These are phyloP conservation scores for Anthoscopus minutus DNA, from an alignment of 2,113 vertebrate species.

Conservation along the genomic window DNA sequence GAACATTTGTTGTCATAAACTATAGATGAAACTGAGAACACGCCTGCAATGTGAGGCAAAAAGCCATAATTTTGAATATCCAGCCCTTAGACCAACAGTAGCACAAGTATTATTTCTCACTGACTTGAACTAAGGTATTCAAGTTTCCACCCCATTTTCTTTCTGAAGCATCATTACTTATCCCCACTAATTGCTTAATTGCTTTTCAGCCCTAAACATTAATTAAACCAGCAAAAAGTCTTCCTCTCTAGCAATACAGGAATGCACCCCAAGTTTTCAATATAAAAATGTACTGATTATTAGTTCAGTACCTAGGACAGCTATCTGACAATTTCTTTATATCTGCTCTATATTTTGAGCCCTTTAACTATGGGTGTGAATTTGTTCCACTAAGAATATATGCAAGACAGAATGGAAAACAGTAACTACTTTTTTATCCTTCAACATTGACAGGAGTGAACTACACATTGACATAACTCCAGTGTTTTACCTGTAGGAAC, in stretches of 20 bases:
- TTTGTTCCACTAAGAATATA: constrained; percentile 46
- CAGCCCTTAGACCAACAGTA: not conserved
- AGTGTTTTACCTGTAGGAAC: constrained; percentile 70
- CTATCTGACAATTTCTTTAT: not conserved
- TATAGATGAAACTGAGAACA: not conserved
- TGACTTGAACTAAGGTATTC: not conserved
- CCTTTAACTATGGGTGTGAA: not conserved
- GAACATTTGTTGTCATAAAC: not conserved
- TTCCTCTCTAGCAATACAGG: not conserved
- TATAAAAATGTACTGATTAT: not conserved
- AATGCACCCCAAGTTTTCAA: not conserved
- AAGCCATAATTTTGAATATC: not conserved
- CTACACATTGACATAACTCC: constrained; percentile 56
- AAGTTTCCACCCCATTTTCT: not conserved
- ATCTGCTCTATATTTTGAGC: not conserved
- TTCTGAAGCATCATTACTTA: not conserved
- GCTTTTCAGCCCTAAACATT: not conserved
- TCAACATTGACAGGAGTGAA: constrained; percentile 35
- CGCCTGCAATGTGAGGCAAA: constrained; percentile 38
- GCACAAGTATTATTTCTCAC: not conserved
- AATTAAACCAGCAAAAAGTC: not conserved
- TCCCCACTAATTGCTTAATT: not conserved
- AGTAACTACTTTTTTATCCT: constrained; percentile 32
- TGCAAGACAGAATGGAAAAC: constrained; percentile 26
- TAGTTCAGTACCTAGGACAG: constrained; percentile 24